A percentile compares a stretch with the other conserved stretches of the same genome.
Evolutionary conservation across 2,797 vertebrate genomes (phyloP).

Genomic region (Danio choprae): DNA sequence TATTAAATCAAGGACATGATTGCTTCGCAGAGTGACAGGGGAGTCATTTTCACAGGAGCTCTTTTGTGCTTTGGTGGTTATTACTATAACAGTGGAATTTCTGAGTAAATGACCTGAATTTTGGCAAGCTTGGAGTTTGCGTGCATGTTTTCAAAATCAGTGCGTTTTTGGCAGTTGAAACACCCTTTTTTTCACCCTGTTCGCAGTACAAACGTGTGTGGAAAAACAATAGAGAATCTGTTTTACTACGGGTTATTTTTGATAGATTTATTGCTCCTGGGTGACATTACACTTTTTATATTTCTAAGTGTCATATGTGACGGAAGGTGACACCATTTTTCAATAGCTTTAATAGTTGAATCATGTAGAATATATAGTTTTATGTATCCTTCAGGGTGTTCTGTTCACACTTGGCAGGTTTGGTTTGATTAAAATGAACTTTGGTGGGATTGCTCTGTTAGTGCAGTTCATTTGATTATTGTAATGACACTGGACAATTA

Average conservation of each 20-base stretch:
- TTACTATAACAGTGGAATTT: slow-evolving; percentile 35
- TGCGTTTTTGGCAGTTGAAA: slow-evolving; percentile 51
- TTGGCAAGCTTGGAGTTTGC: slow-evolving; percentile 42
- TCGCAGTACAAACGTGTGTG: slow-evolving; percentile 18
- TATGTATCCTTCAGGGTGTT: not conserved
- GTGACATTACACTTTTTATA: slow-evolving; percentile 69
- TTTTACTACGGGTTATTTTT: slow-evolving; percentile 68
- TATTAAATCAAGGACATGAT: slow-evolving; percentile 28
- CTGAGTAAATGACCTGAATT: slow-evolving; percentile 32
- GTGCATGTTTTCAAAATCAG: slow-evolving; percentile 26
- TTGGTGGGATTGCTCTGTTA: no score
- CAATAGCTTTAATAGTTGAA: not conserved
- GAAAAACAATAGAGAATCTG: slow-evolving; percentile 54
- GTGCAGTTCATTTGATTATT: no score
- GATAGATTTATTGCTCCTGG: slow-evolving; percentile 72
- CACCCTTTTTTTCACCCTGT: not conserved
- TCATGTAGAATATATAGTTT: not conserved
- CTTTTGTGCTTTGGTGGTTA: slow-evolving; percentile 35
- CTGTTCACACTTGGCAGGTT: no score
- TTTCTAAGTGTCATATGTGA: slow-evolving; percentile 51
- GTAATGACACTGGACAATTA: no score
- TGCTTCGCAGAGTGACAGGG: not conserved
- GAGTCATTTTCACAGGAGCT: slow-evolving; percentile 4
- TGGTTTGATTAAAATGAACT: no score
- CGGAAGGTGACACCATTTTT: not conserved